Percentiles rank a stretch among this genome's conserved stretches.
These are phyloP conservation scores for Eustalomyia histrio DNA, from an alignment of 2,888 invertebrate genomes.

Conservation along the genomic window DNA sequence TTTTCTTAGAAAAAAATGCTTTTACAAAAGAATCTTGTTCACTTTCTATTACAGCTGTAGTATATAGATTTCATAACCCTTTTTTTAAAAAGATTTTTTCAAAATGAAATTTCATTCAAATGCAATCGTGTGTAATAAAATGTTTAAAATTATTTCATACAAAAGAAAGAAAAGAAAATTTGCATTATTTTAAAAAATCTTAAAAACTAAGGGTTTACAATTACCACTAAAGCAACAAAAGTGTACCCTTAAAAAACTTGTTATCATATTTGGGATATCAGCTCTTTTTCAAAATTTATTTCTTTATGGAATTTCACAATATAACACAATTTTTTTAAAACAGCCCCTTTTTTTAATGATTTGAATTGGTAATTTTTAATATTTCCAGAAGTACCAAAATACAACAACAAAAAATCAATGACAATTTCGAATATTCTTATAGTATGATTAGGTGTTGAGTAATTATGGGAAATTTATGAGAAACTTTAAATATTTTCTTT, in stretches of 20 bases:
- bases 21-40: neutral
- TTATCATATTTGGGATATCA: conserved; percentile 14
- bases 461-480: conserved; percentile 47
- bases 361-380: neutral
- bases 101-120: neutral
- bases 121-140: conserved; percentile 29
- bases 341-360: conserved; percentile 10
- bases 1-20: neutral
- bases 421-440: neutral
- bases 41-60: neutral
- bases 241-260: neutral
- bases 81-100: neutral
- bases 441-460: conserved; percentile 25
- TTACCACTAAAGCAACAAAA: neutral
- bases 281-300: neutral
- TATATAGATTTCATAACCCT: neutral
- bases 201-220: conserved; percentile 13
- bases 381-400: neutral
- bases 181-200: conserved; percentile 23
- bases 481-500: conserved; percentile 9
- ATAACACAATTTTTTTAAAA: neutral
- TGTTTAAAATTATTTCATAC: conserved; percentile 15
- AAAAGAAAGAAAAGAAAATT: conserved; percentile 35
- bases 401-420: neutral
- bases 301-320: neutral